Evolutionary conservation across 2,113 vertebrate species (phyloP).

Genomic region (Mungos mungo): DNA sequence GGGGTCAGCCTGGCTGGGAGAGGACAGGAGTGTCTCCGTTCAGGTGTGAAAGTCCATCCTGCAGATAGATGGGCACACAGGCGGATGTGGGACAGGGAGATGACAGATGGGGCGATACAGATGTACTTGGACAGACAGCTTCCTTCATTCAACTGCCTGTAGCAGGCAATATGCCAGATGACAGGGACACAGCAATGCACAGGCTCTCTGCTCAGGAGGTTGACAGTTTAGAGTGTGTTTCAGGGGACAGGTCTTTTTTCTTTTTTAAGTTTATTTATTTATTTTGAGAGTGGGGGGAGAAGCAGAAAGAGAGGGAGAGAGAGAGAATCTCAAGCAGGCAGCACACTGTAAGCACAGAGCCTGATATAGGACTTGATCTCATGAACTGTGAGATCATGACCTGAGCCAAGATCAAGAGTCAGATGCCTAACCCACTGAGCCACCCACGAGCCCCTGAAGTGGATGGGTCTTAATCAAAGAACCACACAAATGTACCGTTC

Average conservation of each 20-base stretch:
- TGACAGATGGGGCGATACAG: accelerated
- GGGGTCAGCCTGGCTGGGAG: not conserved
- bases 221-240: not conserved
- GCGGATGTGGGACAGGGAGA: not conserved
- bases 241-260: no score
- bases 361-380: no score
- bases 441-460: no score
- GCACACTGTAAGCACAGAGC: no score
- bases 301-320: no score
- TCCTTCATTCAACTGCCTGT: not conserved
- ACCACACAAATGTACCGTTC: not conserved
- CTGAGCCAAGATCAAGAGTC: no score
- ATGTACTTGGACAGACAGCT: not conserved
- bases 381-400: no score
- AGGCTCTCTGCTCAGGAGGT: not conserved
- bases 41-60: not conserved
- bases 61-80: not conserved
- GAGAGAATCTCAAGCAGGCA: no score
- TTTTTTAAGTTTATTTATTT: no score
- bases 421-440: no score
- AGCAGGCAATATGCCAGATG: not conserved
- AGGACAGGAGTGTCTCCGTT: no score
- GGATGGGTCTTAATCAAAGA: not conserved
- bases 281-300: no score
- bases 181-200: accelerated